Conservation (phyloP, 2,888 invertebrate genomes). For the Aquatica leii region DNA sequence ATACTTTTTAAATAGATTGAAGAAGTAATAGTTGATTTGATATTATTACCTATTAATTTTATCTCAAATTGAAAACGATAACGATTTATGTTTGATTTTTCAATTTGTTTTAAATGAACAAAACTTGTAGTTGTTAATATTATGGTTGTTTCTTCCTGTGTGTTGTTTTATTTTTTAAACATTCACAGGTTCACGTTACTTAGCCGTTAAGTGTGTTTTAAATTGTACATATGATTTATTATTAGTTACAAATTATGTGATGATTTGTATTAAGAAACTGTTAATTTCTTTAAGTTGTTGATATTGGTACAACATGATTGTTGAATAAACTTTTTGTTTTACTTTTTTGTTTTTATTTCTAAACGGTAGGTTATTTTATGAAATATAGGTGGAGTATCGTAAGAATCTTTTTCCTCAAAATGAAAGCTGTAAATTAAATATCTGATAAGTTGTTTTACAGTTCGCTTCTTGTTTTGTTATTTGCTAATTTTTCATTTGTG, state of each 20-base stretch:
- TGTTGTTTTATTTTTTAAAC: slow-evolving; percentile 37
- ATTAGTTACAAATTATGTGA: slow-evolving; percentile 41
- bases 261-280: slow-evolving; percentile 46
- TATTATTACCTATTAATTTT: too few relatives aligned
- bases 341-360: too few relatives aligned
- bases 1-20: too few relatives aligned
- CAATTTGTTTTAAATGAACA: not conserved
- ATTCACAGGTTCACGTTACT: slow-evolving; percentile 35
- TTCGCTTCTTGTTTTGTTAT: too few relatives aligned
- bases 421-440: too few relatives aligned
- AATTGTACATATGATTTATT: slow-evolving; percentile 54
- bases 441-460: too few relatives aligned
- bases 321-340: slow-evolving; percentile 51
- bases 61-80: too few relatives aligned
- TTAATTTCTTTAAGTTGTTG: slow-evolving; percentile 56
- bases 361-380: too few relatives aligned
- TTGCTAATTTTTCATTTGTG: too few relatives aligned
- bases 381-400: too few relatives aligned
- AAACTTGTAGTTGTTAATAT: slow-evolving; percentile 35
- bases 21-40: too few relatives aligned
- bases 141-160: slow-evolving; percentile 44
- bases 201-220: slow-evolving; percentile 42
- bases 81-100: not conserved
- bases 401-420: too few relatives aligned
- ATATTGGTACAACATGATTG: slow-evolving; percentile 54